Evolutionary conservation across 1,140 invertebrate genomes (phyloP), one percentile per base, ranked within the genome.

Genomic region (Microvelia longipes): DNA sequence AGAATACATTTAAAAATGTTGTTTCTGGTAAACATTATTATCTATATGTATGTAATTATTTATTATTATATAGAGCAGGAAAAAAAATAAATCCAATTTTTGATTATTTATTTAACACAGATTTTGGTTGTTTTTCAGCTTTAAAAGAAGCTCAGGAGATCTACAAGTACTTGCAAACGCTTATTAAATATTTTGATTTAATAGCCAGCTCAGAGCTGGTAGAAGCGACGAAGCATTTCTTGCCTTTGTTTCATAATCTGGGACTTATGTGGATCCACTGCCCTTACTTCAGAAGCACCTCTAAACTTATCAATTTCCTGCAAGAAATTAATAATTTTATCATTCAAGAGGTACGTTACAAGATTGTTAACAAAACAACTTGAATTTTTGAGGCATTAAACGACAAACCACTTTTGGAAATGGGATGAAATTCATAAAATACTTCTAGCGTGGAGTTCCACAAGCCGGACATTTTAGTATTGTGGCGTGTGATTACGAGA

Each of bases 231-330:
- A 66, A 79, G 1, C 80, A 85, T 24, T 81, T 95, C 30, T 83
- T 85, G 66, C 85, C 87, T 0, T 78, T 92, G 35, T 73, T 86
- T 72, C 86, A 94, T 74, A 87, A 85, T 24, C 83, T 94, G 2
- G 91, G 90, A 68, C 79, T 94, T 2, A 81, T 92, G 13, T 96
- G 93, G 93, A 85, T 87, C 0, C 86, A 90, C 75, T 94, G 91
- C 0, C 85, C 87, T 73, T 90, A 93, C 77, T 95, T 91, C 78
- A 88, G 89, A 74, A 87, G 84, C 1, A 86, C 89, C 1, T 86
- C 87, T 25, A 83, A 86, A 71, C 86, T 92, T 75, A 85, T 89
- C 19, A 84, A 87, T 1, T 79, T 94, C 0, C 78, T 93, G 1
- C 85, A 86, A 77, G 85, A 90, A 79, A 83, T 93, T 65, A 86